Evolutionary conservation across 2,888 invertebrate species (phyloP), one percentile per base, ranked within the genome.

Genomic region (Apodemia zela): DNA sequence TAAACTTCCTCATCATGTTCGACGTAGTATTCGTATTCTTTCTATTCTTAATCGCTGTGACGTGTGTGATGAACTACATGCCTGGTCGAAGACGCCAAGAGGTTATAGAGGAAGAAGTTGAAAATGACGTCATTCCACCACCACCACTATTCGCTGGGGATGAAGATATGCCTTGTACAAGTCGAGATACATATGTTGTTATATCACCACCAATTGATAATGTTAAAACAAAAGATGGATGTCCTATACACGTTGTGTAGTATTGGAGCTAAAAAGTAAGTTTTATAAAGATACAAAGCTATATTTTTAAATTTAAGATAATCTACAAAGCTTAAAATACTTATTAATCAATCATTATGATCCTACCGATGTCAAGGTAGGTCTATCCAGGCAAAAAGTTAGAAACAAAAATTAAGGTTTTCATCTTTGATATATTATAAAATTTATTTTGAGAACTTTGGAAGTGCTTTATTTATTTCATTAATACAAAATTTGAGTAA

Each of bases 11-110:
- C 87, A 94, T 96, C 93, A 96, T 96, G 96, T 96, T 96, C 93
- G 96, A 96, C 92, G 94, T 96, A 87, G 96, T 96, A 89, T 96
- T 96, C 93, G 93, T 96, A 91, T 96, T 96, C 90, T 96, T 96
- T 93, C 93, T 96, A 83, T 96, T 96, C 91, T 94, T 96, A 84
- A 95, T 96, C 79, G 96, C 95, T 72, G 95, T 96, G 76, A 96
- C 96, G 72, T 96, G 96, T 81, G 93, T 96, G 76, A 95, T 96
- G 83, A 96, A 96, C 87, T 96, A 96, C 84, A 93, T 96, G 87
- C 96, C 96, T 49, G 94, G 95, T 21, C 79, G 81, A 66, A 86
- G 82, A 82, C 87, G 78, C 74, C 93, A 87, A 72, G 93, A 86
- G 75, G 93, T 85, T 67, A 90, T 85, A 3, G 89, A 89, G 64